A percentile compares a stretch with the other conserved stretches of the same genome.
These are phyloP conservation scores for Achlya flavicornis DNA, from an alignment of 2,888 invertebrate genomes.

Conservation along the genomic window DNA sequence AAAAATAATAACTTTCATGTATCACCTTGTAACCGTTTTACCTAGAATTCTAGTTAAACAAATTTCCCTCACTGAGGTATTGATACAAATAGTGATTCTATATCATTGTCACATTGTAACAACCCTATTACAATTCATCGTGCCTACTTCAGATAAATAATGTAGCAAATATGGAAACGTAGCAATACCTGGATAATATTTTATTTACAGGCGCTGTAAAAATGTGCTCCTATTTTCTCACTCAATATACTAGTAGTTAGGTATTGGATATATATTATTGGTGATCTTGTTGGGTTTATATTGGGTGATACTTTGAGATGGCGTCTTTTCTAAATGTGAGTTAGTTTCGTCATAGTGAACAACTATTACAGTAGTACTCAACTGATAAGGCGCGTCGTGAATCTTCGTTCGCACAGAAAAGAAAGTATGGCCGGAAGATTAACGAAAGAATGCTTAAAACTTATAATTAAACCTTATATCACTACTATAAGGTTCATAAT, in stretches of 20 bases:
- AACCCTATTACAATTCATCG: constrained; percentile 4
- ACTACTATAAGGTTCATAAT: too few relatives aligned
- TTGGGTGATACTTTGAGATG: too few relatives aligned
- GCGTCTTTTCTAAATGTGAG: too few relatives aligned
- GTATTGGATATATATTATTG: background rate
- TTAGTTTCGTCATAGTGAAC: too few relatives aligned
- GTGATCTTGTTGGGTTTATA: too few relatives aligned
- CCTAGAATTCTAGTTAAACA: background rate
- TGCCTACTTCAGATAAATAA: background rate
- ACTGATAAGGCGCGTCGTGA: too few relatives aligned
- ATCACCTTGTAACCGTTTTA: background rate
- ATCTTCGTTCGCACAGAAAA: too few relatives aligned
- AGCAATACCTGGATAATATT: background rate
- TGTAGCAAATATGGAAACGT: background rate
- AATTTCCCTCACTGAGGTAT: background rate
- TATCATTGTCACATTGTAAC: background rate
- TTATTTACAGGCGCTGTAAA: background rate
- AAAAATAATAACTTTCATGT: too few relatives aligned
- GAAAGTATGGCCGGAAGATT: too few relatives aligned
- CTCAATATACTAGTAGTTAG: background rate
- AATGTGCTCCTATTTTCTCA: background rate
- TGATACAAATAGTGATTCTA: background rate
- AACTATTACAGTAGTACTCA: too few relatives aligned
- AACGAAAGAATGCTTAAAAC: too few relatives aligned
- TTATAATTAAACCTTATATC: too few relatives aligned